Percentiles rank a stretch among this genome's conserved stretches.
These are phyloP conservation scores for Murina feae DNA, from an alignment of 2,113 vertebrate genomes.

Conservation along the genomic window DNA sequence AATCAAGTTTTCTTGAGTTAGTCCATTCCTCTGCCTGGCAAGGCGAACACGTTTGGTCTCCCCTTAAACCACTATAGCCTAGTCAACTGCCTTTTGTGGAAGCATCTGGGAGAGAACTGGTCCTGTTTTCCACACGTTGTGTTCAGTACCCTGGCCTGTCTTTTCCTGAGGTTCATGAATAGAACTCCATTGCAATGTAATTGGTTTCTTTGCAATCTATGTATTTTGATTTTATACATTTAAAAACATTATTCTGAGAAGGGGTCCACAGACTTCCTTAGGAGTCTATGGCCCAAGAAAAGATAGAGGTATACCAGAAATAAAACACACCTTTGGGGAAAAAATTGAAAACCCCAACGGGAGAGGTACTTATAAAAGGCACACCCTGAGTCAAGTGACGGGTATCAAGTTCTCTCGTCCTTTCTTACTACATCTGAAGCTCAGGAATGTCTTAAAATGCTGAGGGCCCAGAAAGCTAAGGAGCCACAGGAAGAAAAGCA, in stretches of 20 bases:
- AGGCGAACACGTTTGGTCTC: neutral
- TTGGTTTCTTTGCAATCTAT: neutral
- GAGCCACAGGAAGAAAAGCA: neutral
- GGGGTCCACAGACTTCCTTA: neutral
- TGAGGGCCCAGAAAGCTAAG: neutral
- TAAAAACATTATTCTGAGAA: neutral
- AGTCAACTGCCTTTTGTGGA: neutral
- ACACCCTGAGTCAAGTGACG: neutral
- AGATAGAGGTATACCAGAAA: neutral
- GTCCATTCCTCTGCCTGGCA: constrained; percentile 17
- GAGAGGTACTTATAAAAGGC: neutral
- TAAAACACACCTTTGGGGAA: neutral
- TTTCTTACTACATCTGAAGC: neutral
- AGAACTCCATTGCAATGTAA: neutral
- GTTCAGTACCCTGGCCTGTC: neutral
- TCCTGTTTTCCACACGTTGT: neutral
- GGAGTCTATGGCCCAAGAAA: neutral
- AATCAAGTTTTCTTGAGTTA: constrained; percentile 59
- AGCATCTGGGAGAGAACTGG: neutral
- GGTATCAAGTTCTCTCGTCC: neutral
- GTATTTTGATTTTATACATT: neutral
- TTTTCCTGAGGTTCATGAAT: neutral
- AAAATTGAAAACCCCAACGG: accelerated
- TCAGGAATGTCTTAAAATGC: neutral
- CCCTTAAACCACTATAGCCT: neutral